A percentile compares a stretch with the other conserved stretches of the same genome.
Evolutionary conservation across 2,888 invertebrate species (phyloP).

Genomic region (Scaptomyza polygonia): DNA sequence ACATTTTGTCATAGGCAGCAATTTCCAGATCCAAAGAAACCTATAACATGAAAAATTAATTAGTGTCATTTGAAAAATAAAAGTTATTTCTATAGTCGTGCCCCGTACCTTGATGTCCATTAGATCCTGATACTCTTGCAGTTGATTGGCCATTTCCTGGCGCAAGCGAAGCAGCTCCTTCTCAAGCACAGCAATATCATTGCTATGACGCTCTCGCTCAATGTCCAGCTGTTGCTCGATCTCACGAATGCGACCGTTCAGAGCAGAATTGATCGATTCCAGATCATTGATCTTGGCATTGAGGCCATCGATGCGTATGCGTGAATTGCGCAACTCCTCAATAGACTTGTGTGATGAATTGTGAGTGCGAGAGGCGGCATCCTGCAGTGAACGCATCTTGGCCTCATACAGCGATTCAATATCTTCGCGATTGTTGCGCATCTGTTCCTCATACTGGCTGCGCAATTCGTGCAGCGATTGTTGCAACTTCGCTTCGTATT

Average conservation of each 20-base stretch:
- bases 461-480: constrained; percentile 95
- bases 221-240: constrained; percentile 92
- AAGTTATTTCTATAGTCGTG: not conserved
- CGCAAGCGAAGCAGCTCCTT: constrained; percentile 90
- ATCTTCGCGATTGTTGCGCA: constrained; percentile 95
- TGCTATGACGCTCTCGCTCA: constrained; percentile 91
- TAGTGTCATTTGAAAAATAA: too few species aligned
- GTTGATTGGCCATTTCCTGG: constrained; percentile 93
- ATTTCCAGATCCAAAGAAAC: constrained; percentile 94
- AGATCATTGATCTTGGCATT: constrained; percentile 90
- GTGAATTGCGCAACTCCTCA: constrained; percentile 91
- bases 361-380: constrained; percentile 89
- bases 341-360: constrained; percentile 89
- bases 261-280: constrained; percentile 88
- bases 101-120: constrained; percentile 96
- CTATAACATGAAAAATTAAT: constrained; percentile 23
- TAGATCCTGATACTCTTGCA: constrained; percentile 97
- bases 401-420: constrained; percentile 88
- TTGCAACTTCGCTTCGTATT: constrained; percentile 96
- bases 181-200: constrained; percentile 90
- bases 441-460: constrained; percentile 95
- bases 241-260: constrained; percentile 89
- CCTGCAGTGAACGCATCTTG: constrained; percentile 90
- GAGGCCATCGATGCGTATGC: constrained; percentile 91
- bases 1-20: constrained; percentile 93